A percentile compares a stretch with the other conserved stretches of the same genome.
Evolutionary conservation across 2,113 vertebrate species (phyloP).

Genomic region (Zootoca vivipara): DNA sequence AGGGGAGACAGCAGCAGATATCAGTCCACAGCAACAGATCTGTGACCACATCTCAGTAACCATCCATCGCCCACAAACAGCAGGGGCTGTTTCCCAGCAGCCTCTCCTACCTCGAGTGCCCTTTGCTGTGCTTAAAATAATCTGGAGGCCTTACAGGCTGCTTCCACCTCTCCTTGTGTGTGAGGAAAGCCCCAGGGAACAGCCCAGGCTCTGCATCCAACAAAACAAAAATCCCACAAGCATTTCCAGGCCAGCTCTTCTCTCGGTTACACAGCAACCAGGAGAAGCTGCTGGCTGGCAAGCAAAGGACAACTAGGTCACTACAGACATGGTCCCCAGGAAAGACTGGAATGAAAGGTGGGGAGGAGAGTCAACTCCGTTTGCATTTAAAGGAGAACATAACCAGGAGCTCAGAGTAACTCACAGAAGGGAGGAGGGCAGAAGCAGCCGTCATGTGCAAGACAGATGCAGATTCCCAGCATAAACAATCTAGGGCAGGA

Average conservation of each 20-base stretch:
- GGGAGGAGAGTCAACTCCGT: too few relatives aligned
- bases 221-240: too few relatives aligned
- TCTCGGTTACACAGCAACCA: not conserved
- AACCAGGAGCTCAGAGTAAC: not conserved
- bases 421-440: not conserved
- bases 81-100: too few relatives aligned
- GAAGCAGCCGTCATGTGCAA: not conserved
- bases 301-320: not conserved
- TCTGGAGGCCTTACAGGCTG: not conserved
- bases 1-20: too few relatives aligned
- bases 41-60: not conserved
- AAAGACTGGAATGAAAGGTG: too few relatives aligned
- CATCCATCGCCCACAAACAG: not conserved
- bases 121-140: not conserved
- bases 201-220: not conserved
- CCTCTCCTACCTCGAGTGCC: not conserved
- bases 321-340: not conserved
- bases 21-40: not conserved
- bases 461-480: not conserved
- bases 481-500: too few relatives aligned
- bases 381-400: too few relatives aligned
- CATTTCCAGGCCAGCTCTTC: not conserved
- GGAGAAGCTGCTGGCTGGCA: not conserved
- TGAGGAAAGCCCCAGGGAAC: not conserved
- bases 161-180: not conserved